Conservation (phyloP, 2,797 vertebrate species). For the Crax fasciolata region DNA sequence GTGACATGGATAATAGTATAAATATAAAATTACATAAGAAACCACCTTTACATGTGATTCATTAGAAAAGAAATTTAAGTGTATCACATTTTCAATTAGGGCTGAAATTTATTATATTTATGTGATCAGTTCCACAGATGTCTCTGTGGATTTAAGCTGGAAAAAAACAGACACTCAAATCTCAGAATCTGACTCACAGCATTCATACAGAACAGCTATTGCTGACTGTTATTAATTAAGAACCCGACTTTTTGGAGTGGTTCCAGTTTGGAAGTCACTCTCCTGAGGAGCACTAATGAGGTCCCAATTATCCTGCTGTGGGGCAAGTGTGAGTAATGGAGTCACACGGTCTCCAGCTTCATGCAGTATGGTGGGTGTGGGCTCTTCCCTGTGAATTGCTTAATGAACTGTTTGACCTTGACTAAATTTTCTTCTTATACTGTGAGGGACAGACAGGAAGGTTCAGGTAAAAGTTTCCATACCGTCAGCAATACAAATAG, state of each 20-base stretch:
- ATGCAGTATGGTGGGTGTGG: neutral
- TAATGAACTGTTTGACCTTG: neutral
- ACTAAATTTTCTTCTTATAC: neutral
- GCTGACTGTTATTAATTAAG: neutral
- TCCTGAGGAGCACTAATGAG: conserved; percentile 3
- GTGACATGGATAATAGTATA: neutral
- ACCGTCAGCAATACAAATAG: neutral
- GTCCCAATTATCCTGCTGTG: neutral
- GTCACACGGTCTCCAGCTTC: neutral
- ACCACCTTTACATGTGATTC: neutral
- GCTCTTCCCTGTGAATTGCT: neutral
- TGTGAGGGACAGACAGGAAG: neutral
- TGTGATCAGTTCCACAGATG: neutral
- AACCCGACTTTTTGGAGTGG: neutral
- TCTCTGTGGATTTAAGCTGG: neutral
- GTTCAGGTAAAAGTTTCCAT: neutral
- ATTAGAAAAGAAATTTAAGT: neutral
- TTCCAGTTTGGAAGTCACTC: neutral
- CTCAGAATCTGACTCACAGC: neutral
- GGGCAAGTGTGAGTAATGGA: neutral
- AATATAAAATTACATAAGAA: neutral
- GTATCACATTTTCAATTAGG: neutral
- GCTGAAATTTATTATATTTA: neutral
- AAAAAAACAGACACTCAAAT: neutral
- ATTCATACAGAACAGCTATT: neutral